Base-by-base conservation (phyloP, 2,113 vertebrate genomes). In the Neodontobutis hainanensis region DNA sequence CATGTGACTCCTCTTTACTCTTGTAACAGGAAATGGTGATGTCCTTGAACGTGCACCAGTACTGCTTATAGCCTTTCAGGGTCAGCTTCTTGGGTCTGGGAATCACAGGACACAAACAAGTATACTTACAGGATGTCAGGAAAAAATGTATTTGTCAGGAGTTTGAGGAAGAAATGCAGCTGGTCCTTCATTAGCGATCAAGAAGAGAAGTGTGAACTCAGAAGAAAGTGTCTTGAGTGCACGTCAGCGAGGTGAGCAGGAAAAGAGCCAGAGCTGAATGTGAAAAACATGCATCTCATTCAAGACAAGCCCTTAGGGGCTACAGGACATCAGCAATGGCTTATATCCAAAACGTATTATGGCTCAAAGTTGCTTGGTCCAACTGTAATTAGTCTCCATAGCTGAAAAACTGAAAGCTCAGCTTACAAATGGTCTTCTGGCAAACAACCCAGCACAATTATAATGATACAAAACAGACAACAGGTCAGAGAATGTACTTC, bases 1-100 rank as follows among this genome's bases (percentile, higher is more conserved):
- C 95, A 0, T 94, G 94, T 61, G 96, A 91, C 90, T 99, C 97
- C 83, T 99, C 97, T 91, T 95, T 96, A 87, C 94, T 98, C 88
- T 99, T 99, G 61, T 98, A 99, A 90, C 97, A 99, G 83, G 96
- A 98, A 88, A 99, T 96, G 11, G 96, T 98, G 62, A 98, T 98
- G 70, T 99, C 97, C 93, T 99, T 99, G 92, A 99, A 99, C 11
- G 97, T 99, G 90, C 97, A 99, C 97, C 97, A 99, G 51, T 97
- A 99, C 16, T 95, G 97, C 85, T 99, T 99, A 77, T 98, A 98
- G 81, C 96, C 97, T 89, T 99, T 99, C 67, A 99, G 90, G 0
- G 97, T 99, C 86, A 99, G 92, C 85, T 99, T 99, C 92, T 99
- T 99, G 81, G 97, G 97, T 90, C 97, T 94, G 73, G 51, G 75